These are phyloP conservation scores for Daubentonia madagascariensis DNA, from an alignment of 2,113 vertebrate genomes.

Conservation along the genomic window DNA sequence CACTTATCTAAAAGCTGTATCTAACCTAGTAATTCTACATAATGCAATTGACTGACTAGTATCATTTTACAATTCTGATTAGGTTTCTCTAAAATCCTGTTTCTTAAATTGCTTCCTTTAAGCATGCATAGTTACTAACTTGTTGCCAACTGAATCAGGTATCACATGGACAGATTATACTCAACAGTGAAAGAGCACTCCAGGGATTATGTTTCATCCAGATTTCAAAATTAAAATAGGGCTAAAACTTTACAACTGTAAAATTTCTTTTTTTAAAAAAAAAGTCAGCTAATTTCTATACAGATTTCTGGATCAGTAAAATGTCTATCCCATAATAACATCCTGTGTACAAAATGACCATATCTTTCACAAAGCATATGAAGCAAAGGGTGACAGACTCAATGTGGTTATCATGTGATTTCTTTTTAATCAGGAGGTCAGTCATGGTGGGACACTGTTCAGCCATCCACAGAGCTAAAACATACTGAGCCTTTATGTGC, in stretches of 20 bases:
- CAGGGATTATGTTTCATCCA: constrained; percentile 73
- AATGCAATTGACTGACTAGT: constrained; percentile 74
- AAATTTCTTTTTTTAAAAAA: constrained; percentile 62
- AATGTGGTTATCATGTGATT: neutral
- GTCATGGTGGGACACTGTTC: neutral
- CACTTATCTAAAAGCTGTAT: constrained; percentile 43
- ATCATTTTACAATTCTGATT: constrained; percentile 83
- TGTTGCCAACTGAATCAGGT: constrained; percentile 83
- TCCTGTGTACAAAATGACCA: neutral
- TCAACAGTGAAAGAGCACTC: constrained; percentile 69
- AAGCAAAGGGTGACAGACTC: neutral
- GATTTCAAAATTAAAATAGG: constrained; percentile 77
- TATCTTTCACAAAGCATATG: neutral
- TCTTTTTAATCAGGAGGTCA: neutral
- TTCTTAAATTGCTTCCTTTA: constrained; percentile 86
- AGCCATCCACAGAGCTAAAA: neutral
- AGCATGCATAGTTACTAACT: constrained; percentile 82
- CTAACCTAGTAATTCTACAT: constrained; percentile 60
- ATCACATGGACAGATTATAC: constrained; percentile 79
- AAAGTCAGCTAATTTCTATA: neutral
- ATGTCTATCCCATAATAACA: neutral
- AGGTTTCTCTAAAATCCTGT: constrained; percentile 80
- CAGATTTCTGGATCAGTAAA: neutral
- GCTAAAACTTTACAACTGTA: constrained; percentile 59
- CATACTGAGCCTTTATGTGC: neutral